Percentiles rank a stretch among this genome's conserved stretches.
These are phyloP conservation scores for Oreochromis mossambicus DNA, from an alignment of 2,797 vertebrate genomes.

Conservation along the genomic window DNA sequence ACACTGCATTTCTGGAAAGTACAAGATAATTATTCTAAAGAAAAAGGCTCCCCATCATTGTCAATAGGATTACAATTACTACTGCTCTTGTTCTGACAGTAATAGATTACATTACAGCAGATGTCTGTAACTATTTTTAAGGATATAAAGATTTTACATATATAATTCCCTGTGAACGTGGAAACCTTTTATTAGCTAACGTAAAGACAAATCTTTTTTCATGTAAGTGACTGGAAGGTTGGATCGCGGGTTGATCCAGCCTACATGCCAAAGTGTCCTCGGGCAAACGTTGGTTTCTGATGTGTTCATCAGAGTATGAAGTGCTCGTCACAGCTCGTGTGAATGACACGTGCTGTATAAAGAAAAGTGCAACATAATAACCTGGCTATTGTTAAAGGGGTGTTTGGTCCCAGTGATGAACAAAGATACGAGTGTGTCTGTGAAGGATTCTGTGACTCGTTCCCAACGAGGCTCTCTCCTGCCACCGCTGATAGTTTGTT, in stretches of 20 bases:
- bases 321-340: neutral
- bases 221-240: neutral
- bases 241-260: neutral
- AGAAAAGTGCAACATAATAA: neutral
- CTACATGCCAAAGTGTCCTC: neutral
- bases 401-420: conserved; percentile 13
- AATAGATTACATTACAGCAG: neutral
- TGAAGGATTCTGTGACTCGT: neutral
- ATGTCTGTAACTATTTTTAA: neutral
- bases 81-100: neutral
- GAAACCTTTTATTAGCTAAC: neutral
- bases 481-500: neutral
- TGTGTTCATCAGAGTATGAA: neutral
- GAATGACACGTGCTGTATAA: neutral
- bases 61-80: neutral
- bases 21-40: neutral
- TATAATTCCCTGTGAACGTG: neutral
- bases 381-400: neutral
- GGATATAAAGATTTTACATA: neutral
- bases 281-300: neutral
- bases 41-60: neutral
- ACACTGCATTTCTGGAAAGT: neutral
- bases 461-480: neutral
- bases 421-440: neutral
- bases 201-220: neutral